Conservation (phyloP, 2,113 vertebrate genomes). For the Polypterus bichir region DNA sequence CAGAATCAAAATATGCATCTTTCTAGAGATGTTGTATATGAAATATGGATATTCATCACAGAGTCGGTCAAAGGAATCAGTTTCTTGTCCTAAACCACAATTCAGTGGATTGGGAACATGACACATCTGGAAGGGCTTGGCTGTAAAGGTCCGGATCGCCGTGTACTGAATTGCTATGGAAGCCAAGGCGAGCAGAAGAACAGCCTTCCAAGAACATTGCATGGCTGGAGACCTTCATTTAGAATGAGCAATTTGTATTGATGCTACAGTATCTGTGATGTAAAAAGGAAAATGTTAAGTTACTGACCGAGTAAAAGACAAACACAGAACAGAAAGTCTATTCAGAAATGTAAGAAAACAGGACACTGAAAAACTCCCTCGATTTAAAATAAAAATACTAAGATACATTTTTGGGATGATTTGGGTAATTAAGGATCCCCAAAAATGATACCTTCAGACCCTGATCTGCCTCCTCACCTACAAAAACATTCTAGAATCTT, state of each 20-base stretch:
- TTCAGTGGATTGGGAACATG: constrained; percentile 64
- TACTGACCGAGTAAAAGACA: constrained; percentile 13
- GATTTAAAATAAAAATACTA: no score
- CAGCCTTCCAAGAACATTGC: constrained; percentile 98
- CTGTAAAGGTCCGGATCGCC: constrained; percentile 87
- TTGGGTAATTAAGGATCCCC: no score
- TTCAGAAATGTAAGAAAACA: constrained; percentile 6
- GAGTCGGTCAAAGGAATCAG: constrained; percentile 63
- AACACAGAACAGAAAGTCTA: constrained; percentile 21
- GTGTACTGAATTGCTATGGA: constrained; percentile 96
- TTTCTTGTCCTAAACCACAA: constrained; percentile 66
- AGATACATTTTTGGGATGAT: no score
- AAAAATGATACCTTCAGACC: no score
- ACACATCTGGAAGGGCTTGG: constrained; percentile 86
- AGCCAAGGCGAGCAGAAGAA: constrained; percentile 89
- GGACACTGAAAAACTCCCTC: no score
- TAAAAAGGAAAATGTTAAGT: constrained; percentile 23
- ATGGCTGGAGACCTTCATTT: constrained; percentile 90
- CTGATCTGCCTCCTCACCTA: no score
- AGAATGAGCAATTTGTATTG: constrained; percentile 42
- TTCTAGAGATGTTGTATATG: constrained; percentile 63
- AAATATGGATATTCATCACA: constrained; percentile 78
- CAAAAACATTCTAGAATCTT: no score
- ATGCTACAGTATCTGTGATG: constrained; percentile 38
- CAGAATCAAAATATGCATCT: constrained; percentile 81